Conservation (phyloP, 2,888 invertebrate genomes). For the Noctua comes region DNA sequence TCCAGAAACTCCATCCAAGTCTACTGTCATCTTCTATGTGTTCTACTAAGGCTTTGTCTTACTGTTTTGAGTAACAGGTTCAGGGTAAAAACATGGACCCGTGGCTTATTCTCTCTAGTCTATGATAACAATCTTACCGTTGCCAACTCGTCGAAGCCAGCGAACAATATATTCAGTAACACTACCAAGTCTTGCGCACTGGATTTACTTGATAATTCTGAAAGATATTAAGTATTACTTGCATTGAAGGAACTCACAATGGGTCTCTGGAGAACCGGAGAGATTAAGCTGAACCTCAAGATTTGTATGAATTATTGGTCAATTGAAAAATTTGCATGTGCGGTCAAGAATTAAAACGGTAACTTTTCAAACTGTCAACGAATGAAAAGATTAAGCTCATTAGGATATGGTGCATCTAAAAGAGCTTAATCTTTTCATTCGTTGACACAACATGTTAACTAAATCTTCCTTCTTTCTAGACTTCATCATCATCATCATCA, state of each 20-base stretch:
- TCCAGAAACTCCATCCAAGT: background rate
- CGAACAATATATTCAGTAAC: constrained; percentile 96
- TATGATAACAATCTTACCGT: constrained; percentile 89
- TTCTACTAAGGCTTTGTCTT: no score
- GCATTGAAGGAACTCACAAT: background rate
- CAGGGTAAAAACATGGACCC: background rate
- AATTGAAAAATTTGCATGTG: background rate
- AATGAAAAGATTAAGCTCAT: background rate
- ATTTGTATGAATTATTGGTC: background rate
- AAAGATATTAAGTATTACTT: constrained; percentile 8
- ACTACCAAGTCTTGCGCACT: constrained; percentile 96
- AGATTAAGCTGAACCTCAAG: background rate
- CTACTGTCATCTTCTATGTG: no score
- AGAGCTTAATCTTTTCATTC: no score
- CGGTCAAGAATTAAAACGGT: background rate
- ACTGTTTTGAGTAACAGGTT: background rate
- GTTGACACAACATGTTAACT: background rate
- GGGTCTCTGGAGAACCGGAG: background rate
- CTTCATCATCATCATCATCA: no score
- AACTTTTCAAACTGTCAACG: background rate
- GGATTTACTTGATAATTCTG: constrained; percentile 96
- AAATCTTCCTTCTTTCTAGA: background rate
- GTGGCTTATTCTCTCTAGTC: background rate
- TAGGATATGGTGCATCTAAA: background rate
- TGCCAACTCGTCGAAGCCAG: constrained; percentile 96